phyloP scores from a whole-genome alignment of 2,113 vertebrate genomes.

The Anoura caudifer region DNA sequence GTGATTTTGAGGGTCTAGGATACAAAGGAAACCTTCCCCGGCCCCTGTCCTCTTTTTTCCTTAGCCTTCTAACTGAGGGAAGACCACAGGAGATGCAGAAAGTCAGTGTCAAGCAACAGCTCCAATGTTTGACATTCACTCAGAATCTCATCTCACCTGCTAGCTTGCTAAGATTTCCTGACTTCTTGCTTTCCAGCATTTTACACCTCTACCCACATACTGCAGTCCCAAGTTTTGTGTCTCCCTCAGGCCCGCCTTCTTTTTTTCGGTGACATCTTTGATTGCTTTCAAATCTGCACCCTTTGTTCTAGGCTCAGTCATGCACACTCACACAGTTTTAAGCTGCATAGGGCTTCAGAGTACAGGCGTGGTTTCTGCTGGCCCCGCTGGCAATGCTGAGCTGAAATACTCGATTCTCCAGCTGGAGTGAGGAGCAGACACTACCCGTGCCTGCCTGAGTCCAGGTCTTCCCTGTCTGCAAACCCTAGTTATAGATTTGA shows the following conservation, averaged over 20 bases:
- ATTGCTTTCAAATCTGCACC: neutral
- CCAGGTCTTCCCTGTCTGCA: neutral
- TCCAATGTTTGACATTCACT: neutral
- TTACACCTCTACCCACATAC: neutral
- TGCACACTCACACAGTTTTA: neutral
- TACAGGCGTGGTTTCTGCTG: accelerated
- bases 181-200: neutral
- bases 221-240: neutral
- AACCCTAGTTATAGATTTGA: neutral
- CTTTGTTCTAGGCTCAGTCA: neutral
- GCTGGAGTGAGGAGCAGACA: neutral
- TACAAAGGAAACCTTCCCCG: neutral
- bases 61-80: neutral
- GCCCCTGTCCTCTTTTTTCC: neutral
- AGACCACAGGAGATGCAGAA: neutral
- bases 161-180: neutral
- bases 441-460: neutral
- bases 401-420: neutral
- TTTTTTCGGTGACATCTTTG: neutral
- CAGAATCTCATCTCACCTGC: neutral
- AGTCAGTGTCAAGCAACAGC: neutral
- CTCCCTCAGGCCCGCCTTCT: neutral
- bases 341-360: neutral
- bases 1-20: neutral
- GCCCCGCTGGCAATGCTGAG: accelerated